Percentiles rank a stretch among this genome's conserved stretches.
These are phyloP conservation scores for Parnassius mnemosyne DNA, from an alignment of 2,888 invertebrate species.

Conservation along the genomic window DNA sequence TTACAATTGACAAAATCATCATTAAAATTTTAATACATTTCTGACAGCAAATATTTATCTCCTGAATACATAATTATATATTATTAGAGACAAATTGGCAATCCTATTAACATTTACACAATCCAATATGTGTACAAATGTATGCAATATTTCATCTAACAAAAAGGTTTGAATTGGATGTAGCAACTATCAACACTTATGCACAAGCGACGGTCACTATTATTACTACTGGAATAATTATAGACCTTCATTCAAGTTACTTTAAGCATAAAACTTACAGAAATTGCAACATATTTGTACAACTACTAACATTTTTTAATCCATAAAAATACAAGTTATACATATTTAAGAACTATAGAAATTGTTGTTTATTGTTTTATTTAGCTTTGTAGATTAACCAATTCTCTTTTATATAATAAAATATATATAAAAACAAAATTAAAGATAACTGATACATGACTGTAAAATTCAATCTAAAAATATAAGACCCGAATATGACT, in stretches of 20 bases:
- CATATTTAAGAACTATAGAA: no score
- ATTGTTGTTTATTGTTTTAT: no score
- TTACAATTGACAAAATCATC: neutral
- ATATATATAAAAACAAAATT: no score
- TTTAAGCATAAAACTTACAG: neutral
- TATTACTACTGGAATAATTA: neutral
- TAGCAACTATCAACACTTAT: conserved; percentile 4
- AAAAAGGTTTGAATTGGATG: conserved; percentile 8
- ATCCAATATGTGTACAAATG: neutral
- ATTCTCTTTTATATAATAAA: no score
- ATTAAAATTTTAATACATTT: neutral
- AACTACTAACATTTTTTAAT: no score
- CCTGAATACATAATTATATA: neutral
- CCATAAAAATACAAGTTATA: no score
- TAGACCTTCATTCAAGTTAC: neutral
- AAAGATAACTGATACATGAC: no score
- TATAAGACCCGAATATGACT: no score
- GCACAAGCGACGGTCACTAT: neutral
- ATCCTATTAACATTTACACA: conserved; percentile 7
- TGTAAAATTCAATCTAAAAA: no score
- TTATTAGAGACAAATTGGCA: conserved; percentile 6
- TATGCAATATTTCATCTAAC: conserved; percentile 12
- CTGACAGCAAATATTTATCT: neutral
- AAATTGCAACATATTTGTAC: no score
- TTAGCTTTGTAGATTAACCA: no score